Evolutionary conservation across 2,888 invertebrate genomes (phyloP).

Genomic region (Xylota segnis): DNA sequence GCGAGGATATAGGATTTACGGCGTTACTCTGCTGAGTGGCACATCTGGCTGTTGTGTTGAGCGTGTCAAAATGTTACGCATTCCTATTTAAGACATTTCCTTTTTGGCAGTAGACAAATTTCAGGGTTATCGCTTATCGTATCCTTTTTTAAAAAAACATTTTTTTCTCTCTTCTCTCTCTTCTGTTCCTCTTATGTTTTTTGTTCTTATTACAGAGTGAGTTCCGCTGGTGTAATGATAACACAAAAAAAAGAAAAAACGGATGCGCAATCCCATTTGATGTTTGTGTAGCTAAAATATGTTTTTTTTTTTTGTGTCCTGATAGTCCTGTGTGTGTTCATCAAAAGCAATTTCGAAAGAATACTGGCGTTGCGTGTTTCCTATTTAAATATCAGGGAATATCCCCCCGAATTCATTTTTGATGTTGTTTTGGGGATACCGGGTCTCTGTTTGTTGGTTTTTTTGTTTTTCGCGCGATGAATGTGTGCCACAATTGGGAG

Average conservation of each 20-base stretch:
- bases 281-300: slow-evolving; percentile 53
- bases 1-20: slow-evolving; percentile 65
- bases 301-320: slow-evolving; percentile 26
- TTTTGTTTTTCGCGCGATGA: slow-evolving; percentile 38
- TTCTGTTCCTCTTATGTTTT: slow-evolving; percentile 1
- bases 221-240: slow-evolving; percentile 28
- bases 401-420: slow-evolving; percentile 57
- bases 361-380: slow-evolving; percentile 54
- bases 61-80: slow-evolving; percentile 64
- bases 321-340: slow-evolving; percentile 48
- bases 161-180: no score
- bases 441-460: neutral
- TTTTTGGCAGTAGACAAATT: slow-evolving; percentile 65
- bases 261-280: slow-evolving; percentile 57
- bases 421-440: slow-evolving; percentile 42
- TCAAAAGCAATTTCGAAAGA: slow-evolving; percentile 64
- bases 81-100: slow-evolving; percentile 51
- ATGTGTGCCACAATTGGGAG: slow-evolving; percentile 55
- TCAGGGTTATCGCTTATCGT: slow-evolving; percentile 62
- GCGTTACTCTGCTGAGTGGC: slow-evolving; percentile 44
- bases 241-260: slow-evolving; percentile 5
- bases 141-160: slow-evolving; percentile 46
- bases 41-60: slow-evolving; percentile 70
- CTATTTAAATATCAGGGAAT: slow-evolving; percentile 66
- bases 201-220: slow-evolving; percentile 34